These are phyloP conservation scores for Leucophora obtusa DNA, from an alignment of 2,888 invertebrate genomes.

Conservation along the genomic window DNA sequence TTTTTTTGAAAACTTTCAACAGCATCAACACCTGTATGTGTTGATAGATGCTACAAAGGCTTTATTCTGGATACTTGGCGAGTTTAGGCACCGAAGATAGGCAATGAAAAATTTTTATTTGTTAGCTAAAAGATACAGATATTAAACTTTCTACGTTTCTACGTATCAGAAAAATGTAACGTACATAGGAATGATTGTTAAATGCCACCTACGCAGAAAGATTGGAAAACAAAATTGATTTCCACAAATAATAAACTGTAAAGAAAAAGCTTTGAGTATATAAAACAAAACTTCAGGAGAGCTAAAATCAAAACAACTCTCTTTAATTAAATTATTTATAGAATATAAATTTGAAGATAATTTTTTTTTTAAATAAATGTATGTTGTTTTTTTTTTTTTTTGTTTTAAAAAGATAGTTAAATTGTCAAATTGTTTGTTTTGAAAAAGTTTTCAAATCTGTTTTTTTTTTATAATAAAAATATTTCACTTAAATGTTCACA, in stretches of 20 bases:
- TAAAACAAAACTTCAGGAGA: slow-evolving; percentile 3
- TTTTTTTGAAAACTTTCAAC: slow-evolving; percentile 3
- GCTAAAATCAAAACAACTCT: slow-evolving; percentile 9
- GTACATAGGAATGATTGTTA: not conserved
- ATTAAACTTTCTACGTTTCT: not conserved
- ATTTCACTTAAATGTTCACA: not conserved
- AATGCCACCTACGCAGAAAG: slow-evolving; percentile 38
- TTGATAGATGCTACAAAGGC: slow-evolving; percentile 62
- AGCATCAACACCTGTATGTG: slow-evolving; percentile 60
- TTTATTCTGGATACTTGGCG: slow-evolving; percentile 61
- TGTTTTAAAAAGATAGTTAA: too few relatives aligned
- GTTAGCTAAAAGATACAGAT: not conserved
- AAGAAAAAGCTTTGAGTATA: slow-evolving; percentile 31
- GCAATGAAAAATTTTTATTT: slow-evolving; percentile 50
- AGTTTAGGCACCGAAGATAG: slow-evolving; percentile 59
- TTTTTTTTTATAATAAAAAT: slow-evolving; percentile 2
- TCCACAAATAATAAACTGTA: slow-evolving; percentile 33
- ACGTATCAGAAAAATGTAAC: not conserved
- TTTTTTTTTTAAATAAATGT: not conserved
- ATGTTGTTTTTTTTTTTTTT: not conserved
- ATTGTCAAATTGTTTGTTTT: not conserved
- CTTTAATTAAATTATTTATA: not conserved
- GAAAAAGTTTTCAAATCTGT: not conserved
- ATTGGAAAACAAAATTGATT: slow-evolving; percentile 51
- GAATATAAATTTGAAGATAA: not conserved